Conservation (phyloP, 2,113 vertebrate genomes). For the Leucopsar rothschildi region DNA sequence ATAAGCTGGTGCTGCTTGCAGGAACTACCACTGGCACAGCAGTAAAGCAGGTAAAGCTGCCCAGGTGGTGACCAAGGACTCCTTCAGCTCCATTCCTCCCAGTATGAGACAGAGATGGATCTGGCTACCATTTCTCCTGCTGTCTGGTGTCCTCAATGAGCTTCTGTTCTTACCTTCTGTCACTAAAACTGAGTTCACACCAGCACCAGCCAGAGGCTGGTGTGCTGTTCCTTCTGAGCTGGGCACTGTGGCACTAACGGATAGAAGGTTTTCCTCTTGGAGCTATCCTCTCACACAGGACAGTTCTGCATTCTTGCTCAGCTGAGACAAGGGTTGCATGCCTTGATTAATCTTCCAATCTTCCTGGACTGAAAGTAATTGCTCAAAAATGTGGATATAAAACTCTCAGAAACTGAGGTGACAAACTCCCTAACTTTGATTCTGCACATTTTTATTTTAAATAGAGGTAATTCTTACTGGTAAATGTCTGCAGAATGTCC, state of each 20-base stretch:
- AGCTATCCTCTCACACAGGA: not conserved
- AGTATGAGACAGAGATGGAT: rapidly evolving
- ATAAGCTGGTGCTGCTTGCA: not conserved
- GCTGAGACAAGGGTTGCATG: not conserved
- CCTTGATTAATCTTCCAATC: not conserved
- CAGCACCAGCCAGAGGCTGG: rapidly evolving
- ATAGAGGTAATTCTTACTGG: not conserved
- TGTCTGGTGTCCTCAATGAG: rapidly evolving
- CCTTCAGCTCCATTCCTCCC: not conserved
- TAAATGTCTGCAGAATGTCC: not conserved
- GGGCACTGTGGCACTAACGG: rapidly evolving
- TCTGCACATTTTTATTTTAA: not conserved
- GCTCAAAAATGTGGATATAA: not conserved
- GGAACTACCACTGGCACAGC: not conserved
- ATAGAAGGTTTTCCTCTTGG: not conserved
- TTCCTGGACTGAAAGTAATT: not conserved
- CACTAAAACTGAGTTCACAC: not conserved
- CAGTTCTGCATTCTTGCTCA: not conserved
- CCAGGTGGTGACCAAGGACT: not conserved
- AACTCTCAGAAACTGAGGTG: not conserved
- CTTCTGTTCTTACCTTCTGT: not conserved
- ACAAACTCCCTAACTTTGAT: not conserved
- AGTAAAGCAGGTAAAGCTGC: not conserved
- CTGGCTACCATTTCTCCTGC: not conserved
- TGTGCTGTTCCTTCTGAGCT: not conserved